Percentiles rank a stretch among this genome's conserved stretches.
Conservation (phyloP, 2,888 invertebrate genomes). For the Neoitamus cyanurus region DNA sequence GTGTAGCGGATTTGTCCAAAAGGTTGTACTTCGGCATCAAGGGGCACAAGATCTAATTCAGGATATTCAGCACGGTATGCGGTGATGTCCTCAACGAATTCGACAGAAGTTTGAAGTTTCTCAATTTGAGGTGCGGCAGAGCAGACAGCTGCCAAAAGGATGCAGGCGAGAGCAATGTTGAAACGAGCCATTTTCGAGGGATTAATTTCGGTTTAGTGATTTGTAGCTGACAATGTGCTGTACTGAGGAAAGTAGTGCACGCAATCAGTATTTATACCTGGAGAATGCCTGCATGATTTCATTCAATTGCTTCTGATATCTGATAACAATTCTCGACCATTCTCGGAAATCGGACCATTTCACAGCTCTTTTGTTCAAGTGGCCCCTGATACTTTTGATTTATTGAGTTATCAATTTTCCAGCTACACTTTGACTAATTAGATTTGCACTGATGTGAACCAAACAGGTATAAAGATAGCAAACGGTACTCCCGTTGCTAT, state of each 20-base stretch:
- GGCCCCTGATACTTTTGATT: not conserved
- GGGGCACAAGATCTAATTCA: slow-evolving; percentile 24
- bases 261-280: slow-evolving; percentile 2
- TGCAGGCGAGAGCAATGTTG: not conserved
- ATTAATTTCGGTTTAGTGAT: not conserved
- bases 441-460: not conserved
- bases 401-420: not conserved
- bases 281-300: not conserved
- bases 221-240: not conserved
- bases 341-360: slow-evolving; percentile 2
- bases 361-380: not conserved
- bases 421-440: not conserved
- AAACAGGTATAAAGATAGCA: not conserved
- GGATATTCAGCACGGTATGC: slow-evolving; percentile 36
- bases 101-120: not conserved
- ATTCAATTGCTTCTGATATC: not conserved
- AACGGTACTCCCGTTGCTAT: not conserved
- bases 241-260: not conserved
- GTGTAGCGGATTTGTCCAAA: slow-evolving; percentile 35
- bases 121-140: not conserved
- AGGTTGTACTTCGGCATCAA: slow-evolving; percentile 23
- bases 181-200: slow-evolving; percentile 7
- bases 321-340: not conserved
- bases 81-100: slow-evolving; percentile 44
- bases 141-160: not conserved